Evolutionary conservation across 2,113 vertebrate species (phyloP).

Genomic region (Anser brachyrhynchus): DNA sequence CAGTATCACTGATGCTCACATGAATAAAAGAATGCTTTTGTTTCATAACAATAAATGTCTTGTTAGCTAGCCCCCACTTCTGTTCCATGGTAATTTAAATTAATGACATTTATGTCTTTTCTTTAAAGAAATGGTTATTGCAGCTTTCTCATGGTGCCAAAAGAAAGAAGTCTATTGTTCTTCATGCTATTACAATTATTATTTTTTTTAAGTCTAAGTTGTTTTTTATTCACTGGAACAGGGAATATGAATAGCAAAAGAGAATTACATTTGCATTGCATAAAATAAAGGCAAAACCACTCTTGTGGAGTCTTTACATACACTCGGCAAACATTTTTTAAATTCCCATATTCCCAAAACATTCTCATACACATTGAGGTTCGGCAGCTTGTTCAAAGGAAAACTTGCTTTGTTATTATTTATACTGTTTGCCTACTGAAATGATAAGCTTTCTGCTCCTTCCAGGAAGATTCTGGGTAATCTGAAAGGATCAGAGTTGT

Average conservation of each 20-base stretch:
- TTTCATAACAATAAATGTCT: not conserved
- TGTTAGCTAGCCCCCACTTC: not conserved
- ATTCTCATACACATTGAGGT: not conserved
- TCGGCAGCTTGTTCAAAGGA: not conserved
- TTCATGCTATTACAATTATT: not conserved
- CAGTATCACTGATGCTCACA: not conserved
- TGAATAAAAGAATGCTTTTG: not conserved
- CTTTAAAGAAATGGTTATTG: not conserved
- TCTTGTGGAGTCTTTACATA: not conserved
- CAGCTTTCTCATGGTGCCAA: not conserved
- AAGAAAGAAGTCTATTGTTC: not conserved
- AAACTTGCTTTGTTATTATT: not conserved
- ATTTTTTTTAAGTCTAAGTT: not conserved
- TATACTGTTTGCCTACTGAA: not conserved
- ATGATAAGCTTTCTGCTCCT: not conserved
- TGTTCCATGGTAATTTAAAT: not conserved
- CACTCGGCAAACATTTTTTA: not conserved
- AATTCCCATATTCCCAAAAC: not conserved
- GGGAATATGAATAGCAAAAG: not conserved
- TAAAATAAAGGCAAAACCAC: slow-evolving; percentile 4
- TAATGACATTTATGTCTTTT: not conserved
- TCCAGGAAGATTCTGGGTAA: not conserved
- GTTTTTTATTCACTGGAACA: slow-evolving; percentile 4
- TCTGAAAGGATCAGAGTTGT: not conserved
- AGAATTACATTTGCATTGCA: slow-evolving; percentile 9